phyloP scores from a whole-genome alignment of 2,797 vertebrate species.

The Hippoglossus hippoglossus region DNA sequence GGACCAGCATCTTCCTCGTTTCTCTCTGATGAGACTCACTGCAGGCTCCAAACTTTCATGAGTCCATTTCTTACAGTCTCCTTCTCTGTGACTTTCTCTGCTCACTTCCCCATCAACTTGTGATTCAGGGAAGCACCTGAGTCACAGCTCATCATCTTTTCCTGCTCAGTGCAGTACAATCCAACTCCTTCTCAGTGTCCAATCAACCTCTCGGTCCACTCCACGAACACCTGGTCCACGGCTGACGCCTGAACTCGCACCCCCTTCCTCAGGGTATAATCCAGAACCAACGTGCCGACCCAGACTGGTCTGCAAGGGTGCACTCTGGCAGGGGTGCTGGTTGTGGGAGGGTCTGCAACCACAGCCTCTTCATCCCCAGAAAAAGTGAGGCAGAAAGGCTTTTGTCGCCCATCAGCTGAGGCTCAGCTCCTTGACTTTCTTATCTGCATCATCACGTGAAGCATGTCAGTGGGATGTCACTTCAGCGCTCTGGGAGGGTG shows the following conservation, averaged over 20 bases:
- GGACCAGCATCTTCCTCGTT: conserved; percentile 40
- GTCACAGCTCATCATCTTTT: conserved; percentile 23
- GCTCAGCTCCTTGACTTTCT: conserved; percentile 76
- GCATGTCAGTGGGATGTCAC: conserved; percentile 26
- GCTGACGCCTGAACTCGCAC: conserved; percentile 55
- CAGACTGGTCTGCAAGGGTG: conserved; percentile 68
- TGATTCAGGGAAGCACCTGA: conserved; percentile 15
- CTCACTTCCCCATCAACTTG: conserved; percentile 59
- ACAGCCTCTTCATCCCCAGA: conserved; percentile 76
- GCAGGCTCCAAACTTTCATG: conserved; percentile 68
- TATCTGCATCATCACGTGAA: conserved; percentile 43
- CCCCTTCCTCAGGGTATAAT: conserved; percentile 61
- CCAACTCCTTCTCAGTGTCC: conserved; percentile 74
- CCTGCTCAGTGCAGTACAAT: conserved; percentile 60
- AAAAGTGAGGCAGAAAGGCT: conserved; percentile 82
- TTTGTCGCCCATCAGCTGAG: conserved; percentile 76
- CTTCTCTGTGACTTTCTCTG: conserved; percentile 49
- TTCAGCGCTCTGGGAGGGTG: conserved; percentile 92
- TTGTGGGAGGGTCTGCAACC: conserved; percentile 38
- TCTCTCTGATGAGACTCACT: conserved; percentile 58
- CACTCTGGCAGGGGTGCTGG: conserved; percentile 29
- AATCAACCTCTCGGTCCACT: conserved; percentile 75
- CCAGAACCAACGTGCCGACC: conserved; percentile 72
- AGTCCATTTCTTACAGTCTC: conserved; percentile 71
- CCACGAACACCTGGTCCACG: conserved; percentile 77